phyloP scores from a whole-genome alignment of 92 coral and sea anemone species.

The Paramuricea clavata region DNA sequence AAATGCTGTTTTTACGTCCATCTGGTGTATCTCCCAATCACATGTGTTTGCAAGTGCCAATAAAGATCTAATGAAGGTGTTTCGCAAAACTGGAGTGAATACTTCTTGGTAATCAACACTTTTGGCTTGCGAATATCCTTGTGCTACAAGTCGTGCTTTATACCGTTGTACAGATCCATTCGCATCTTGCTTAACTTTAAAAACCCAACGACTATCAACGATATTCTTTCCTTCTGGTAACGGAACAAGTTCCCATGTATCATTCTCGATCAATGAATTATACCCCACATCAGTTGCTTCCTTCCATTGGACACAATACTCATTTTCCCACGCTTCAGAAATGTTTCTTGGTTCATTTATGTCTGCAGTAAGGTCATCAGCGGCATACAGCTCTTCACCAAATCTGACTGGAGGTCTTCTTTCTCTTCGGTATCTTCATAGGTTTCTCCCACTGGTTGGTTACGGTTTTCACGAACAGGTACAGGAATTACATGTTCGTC shows the following conservation, averaged over 20 bases:
- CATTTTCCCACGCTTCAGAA: background rate
- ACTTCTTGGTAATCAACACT: background rate
- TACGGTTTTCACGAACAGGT: conserved; percentile 11
- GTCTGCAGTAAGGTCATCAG: conserved; percentile 13
- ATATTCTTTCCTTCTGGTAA: background rate
- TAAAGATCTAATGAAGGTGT: conserved; percentile 13
- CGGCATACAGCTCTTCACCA: conserved; percentile 40
- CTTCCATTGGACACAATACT: background rate
- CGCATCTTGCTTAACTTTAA: background rate
- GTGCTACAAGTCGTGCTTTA: background rate
- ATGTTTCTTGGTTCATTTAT: background rate
- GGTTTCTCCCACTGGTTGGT: conserved; percentile 3
- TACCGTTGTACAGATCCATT: background rate
- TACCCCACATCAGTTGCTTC: background rate
- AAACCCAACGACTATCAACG: too few relatives aligned
- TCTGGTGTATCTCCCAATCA: conserved; percentile 24
- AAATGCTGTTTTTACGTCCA: conserved; percentile 37
- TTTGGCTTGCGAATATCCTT: background rate
- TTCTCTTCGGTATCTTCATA: too few relatives aligned
- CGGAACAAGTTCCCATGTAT: background rate
- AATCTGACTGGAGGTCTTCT: background rate
- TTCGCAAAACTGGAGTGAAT: background rate
- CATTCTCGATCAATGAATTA: background rate
- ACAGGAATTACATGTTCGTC: background rate
- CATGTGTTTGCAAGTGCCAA: conserved; percentile 28